A percentile compares a stretch with the other conserved stretches of the same genome.
These are phyloP conservation scores for Brachynemurus nebulosus DNA, from an alignment of 2,888 invertebrate genomes.

Conservation along the genomic window DNA sequence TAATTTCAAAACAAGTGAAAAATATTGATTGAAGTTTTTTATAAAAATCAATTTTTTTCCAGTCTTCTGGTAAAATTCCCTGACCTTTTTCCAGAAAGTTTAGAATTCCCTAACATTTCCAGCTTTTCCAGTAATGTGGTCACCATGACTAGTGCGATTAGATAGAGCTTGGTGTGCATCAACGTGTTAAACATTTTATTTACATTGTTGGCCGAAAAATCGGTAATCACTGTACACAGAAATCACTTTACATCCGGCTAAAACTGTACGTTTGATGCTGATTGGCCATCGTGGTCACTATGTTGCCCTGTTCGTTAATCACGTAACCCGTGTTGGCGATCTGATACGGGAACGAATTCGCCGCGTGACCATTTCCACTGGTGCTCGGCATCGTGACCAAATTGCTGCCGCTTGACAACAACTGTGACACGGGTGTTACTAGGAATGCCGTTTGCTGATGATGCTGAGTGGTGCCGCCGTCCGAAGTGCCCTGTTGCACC, in stretches of 20 bases:
- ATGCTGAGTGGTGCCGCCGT: conserved; percentile 26
- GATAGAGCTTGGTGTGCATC: too few relatives aligned
- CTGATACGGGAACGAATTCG: conserved; percentile 30
- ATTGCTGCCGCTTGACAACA: conserved; percentile 36
- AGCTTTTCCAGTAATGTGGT: too few relatives aligned
- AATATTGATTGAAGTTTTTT: too few relatives aligned
- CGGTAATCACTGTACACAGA: too few relatives aligned
- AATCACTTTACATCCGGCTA: conserved; percentile 32
- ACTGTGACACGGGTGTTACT: conserved; percentile 49
- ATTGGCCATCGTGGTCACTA: conserved; percentile 32
- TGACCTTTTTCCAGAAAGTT: too few relatives aligned
- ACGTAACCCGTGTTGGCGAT: conserved; percentile 32
- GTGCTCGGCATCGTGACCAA: conserved; percentile 28
- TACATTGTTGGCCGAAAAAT: too few relatives aligned
- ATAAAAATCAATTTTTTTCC: too few relatives aligned
- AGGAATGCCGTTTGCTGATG: conserved; percentile 50
- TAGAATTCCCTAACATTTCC: too few relatives aligned
- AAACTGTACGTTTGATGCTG: conserved; percentile 31
- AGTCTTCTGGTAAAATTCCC: too few relatives aligned
- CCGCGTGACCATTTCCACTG: conserved; percentile 23
- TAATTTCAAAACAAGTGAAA: too few relatives aligned
- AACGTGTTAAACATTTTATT: too few relatives aligned
- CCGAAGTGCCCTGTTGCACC: conserved; percentile 37
- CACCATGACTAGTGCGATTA: too few relatives aligned
- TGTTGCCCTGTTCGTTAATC: conserved; percentile 33